Conservation (phyloP, 2,113 vertebrate genomes). For the Mormyrus iriodes region DNA sequence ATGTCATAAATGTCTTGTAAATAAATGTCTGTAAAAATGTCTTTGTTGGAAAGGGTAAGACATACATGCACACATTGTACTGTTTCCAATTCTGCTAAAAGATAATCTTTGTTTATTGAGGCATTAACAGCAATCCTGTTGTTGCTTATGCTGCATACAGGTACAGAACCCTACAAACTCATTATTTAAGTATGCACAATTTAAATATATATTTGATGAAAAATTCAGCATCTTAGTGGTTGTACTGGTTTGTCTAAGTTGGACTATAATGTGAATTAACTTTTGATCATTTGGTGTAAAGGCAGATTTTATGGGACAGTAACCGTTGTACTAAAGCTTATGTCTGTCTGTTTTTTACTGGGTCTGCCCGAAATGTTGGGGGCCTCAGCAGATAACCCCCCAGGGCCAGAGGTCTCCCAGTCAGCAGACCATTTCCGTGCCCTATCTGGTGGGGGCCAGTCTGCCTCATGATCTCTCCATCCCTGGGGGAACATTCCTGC, state of each 20-base stretch:
- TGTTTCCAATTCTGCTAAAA: neutral
- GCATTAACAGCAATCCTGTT: neutral
- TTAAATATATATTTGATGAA: neutral
- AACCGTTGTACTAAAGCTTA: neutral
- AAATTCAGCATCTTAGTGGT: neutral
- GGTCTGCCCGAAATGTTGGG: neutral
- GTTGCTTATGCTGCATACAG: neutral
- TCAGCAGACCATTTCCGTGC: constrained; percentile 16
- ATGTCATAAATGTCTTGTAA: neutral
- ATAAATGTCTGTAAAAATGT: neutral
- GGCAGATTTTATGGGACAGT: neutral
- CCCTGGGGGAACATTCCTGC: constrained; percentile 1
- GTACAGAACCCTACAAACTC: neutral
- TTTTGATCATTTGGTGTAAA: neutral
- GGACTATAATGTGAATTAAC: neutral
- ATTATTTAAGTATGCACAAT: neutral
- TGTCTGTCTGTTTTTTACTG: neutral
- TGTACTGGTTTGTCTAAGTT: neutral
- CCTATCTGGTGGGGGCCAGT: neutral
- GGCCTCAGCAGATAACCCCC: neutral
- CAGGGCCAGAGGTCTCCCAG: neutral
- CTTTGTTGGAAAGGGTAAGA: neutral
- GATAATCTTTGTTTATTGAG: neutral
- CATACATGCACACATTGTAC: neutral
- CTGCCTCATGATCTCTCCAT: constrained; percentile 3